phyloP scores from a whole-genome alignment of 2,797 vertebrate species.

The Ptychadena robeensis region DNA sequence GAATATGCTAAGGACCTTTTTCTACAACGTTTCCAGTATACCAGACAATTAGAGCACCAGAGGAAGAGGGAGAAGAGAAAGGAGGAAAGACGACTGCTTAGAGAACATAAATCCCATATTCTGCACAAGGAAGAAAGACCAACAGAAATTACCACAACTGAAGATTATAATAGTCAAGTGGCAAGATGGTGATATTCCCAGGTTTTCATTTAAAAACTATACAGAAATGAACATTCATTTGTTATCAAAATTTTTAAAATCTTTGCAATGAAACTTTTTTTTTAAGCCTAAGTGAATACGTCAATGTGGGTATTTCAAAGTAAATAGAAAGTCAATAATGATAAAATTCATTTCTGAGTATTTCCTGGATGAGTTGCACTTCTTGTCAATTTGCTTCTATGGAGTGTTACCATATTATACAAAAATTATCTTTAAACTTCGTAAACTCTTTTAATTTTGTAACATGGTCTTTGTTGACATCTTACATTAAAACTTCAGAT shows the following conservation, averaged over 20 bases:
- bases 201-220: conserved; percentile 37
- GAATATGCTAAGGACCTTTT: conserved; percentile 95
- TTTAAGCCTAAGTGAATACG: background rate
- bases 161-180: conserved; percentile 96
- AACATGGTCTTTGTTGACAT: conserved; percentile 35
- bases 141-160: conserved; percentile 79
- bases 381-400: conserved; percentile 18
- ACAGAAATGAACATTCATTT: conserved; percentile 35
- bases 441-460: conserved; percentile 17
- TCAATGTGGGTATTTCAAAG: conserved; percentile 30
- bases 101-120: conserved; percentile 81
- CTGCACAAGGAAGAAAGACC: conserved; percentile 74
- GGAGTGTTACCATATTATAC: conserved; percentile 13
- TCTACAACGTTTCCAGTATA: conserved; percentile 93
- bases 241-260: conserved; percentile 37
- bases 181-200: conserved; percentile 87
- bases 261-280: conserved; percentile 44
- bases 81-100: conserved; percentile 85
- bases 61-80: conserved; percentile 87
- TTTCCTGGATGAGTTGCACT: conserved; percentile 29
- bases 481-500: conserved; percentile 10
- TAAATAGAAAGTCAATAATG: background rate
- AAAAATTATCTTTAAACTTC: conserved; percentile 22
- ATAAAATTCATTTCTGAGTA: background rate
- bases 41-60: conserved; percentile 87